Base-by-base conservation (phyloP, 1,140 invertebrate genomes). In the Drosophila elegans region DNA sequence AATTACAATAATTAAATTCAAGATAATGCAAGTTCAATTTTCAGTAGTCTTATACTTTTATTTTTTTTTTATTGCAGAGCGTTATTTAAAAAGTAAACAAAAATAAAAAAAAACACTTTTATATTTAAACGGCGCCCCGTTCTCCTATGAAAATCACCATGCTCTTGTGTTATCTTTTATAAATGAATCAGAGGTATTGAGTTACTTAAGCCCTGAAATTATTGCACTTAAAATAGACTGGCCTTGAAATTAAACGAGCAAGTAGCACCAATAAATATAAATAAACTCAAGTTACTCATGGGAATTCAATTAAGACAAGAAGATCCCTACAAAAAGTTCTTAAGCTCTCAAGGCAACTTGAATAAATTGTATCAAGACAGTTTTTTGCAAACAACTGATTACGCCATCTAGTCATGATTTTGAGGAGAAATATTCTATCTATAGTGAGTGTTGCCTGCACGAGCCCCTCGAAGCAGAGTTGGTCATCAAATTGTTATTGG, bases 401-500 rank as follows among this genome's bases (percentile, higher is more conserved):
- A 48, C 63, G 64, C 64, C 41, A 71, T 71, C 63, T 5, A 55
- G 7, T 48, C 16, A 42, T 34, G 25, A 49, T 21, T 21, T 67
- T 13, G 29, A 42, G 36, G 34, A 13, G 32, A n/a, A 45, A 5
- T 29, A 41, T 27, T 34, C 36, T n/a, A 62, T 59, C 39, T 36
- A 68, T 34, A n/a, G 61, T 12, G 29, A 32, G 21, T 39, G 12
- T 11, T 4, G 34, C 34, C 34, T 27, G 21, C 64, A 68, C 64
- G 52, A 57, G 64, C 66, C 66, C 68, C 68, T 69, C 68, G 7
- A 57, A 69, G 34, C 38, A 9, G 38, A 38, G 54, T 54, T 76
- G 73, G 46, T 76, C 61, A 76, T 76, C 46, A 49, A 76, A 66
- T 76, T 57, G 53, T 41, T 57, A 57, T 52, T 67, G 59, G 51